Base-by-base conservation (phyloP, 2,888 invertebrate species). In the Hypselothyrea guttata region DNA sequence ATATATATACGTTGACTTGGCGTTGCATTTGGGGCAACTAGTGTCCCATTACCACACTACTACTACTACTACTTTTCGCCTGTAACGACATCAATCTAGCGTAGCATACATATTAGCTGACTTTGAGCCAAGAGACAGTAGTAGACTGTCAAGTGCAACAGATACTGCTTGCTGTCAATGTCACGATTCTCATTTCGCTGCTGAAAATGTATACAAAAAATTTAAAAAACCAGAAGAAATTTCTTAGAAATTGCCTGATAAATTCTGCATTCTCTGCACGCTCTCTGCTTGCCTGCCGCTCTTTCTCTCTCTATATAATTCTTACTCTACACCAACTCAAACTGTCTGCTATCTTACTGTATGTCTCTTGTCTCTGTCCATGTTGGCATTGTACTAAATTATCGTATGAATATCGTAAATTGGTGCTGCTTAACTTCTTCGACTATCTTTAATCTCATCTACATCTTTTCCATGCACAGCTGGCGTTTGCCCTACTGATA, bases 401-500 rank as follows among this genome's bases (percentile, higher is more conserved):
- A 33, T 41, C 33, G 33, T 66, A 13, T 45, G 35, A 46, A 44
- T 52, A 52, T 47, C 34, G 35, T 37, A 37, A 37, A 35, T 54
- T 64, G n/a, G 15, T 46, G 27, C 27, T 49, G 16, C 34, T 27
- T 52, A 8, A 33, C 12, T 52, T 38, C 7, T 18, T 40, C 22
- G 16, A 7, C n/a, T 53, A 38, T 56, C 42, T 62, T 28, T 65
- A 54, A 56, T 60, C 59, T 72, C 57, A 63, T 58, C 44, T 63
- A 28, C 58, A 61, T 75, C 54, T 84, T 61, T 84, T 67, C 61
- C 78, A 79, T 64, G 78, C 87, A 75, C 84, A 88, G 87, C 79
- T 88, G 87, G 78, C 86, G 71, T 88, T 88, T 74, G 70, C 79
- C 65, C 65, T 77, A 77, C 84, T 88, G 63, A 73, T 86, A 73